These are phyloP conservation scores for Tetragonisca angustula DNA, from an alignment of 2,888 invertebrate genomes.

Conservation along the genomic window DNA sequence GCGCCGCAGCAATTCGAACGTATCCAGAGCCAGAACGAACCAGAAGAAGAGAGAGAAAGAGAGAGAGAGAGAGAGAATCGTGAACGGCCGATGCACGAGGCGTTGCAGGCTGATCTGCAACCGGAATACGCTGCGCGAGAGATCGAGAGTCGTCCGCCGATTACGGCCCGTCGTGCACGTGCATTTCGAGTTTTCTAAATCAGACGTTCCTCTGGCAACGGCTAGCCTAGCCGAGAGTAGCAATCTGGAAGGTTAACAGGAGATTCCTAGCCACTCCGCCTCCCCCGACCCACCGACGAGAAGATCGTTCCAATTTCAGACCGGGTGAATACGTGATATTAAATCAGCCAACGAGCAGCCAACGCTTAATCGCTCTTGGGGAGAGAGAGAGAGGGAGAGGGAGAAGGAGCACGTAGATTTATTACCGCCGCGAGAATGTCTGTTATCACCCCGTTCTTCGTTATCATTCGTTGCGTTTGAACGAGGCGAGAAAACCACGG, in stretches of 20 bases:
- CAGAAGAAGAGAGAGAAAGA: neutral
- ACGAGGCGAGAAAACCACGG: neutral
- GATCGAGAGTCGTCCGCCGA: constrained; percentile 51
- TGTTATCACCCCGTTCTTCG: constrained; percentile 32
- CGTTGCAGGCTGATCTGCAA: constrained; percentile 31
- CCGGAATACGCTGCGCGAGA: constrained; percentile 35
- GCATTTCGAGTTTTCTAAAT: constrained; percentile 61
- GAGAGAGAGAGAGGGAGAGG: too few relatives aligned
- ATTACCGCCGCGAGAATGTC: constrained; percentile 37
- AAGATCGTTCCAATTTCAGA: constrained; percentile 64
- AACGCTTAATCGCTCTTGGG: constrained; percentile 49
- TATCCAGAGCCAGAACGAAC: too few relatives aligned
- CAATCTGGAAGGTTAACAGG: constrained; percentile 63
- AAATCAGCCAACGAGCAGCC: constrained; percentile 46
- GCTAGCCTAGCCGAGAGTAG: constrained; percentile 40
- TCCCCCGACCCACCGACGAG: constrained; percentile 19
- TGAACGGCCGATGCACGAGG: constrained; percentile 4
- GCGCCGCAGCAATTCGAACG: too few relatives aligned
- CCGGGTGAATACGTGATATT: constrained; percentile 63
- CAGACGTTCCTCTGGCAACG: constrained; percentile 45
- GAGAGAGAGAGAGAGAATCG: neutral
- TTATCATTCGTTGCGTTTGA: constrained; percentile 18
- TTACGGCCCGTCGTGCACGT: constrained; percentile 45
- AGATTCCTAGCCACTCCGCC: constrained; percentile 36
- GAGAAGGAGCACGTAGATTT: constrained; percentile 49